Base-by-base conservation (phyloP, 2,113 vertebrate genomes). In the Hepsetus odoe region DNA sequence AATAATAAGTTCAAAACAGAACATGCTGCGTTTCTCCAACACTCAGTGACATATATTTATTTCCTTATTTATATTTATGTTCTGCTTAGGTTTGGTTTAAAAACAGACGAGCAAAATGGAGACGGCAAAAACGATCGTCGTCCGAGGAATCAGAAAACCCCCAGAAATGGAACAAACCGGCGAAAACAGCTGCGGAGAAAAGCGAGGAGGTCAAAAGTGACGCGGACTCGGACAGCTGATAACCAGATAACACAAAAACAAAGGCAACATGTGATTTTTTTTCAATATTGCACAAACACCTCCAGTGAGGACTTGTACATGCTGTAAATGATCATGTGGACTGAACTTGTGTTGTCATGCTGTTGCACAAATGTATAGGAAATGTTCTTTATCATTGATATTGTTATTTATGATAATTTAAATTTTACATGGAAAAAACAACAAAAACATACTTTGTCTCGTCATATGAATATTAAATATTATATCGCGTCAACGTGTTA, bases 51-150 rank as follows among this genome's bases (percentile, higher is more conserved):
- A 38, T 38, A 9, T 9, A 5, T 9, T 38, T 5, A 38, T n/a
- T n/a, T n/a, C n/a, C n/a, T n/a, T n/a, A n/a, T n/a, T n/a, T n/a
- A n/a, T n/a, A n/a, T 51, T 38, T 66, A 58, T 82, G 82, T 74
- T 66, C 46, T 64, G 55, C 77, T 73, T 87, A 99, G 98, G 98
- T 99, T 82, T 99, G 98, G 98, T 99, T 99, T 91, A 99, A 99
- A 91, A 99, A 99, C 90, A 95, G 98, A 83, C 93, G 98, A 46
- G 98, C 97, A 1, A 99, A 99, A 88, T 99, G 98, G 98, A 94
- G 98, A 87, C 89, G 98, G 80, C 97, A 99, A 90, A 99, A 99
- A 86, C 77, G 98, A 18, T 98, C 97, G 0, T 99, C 98, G 0
- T 99, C 98, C 0, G 96, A 98, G 88, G 97, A 99, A 76, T 98